Evolutionary conservation across 2,797 vertebrate species (phyloP).

Genomic region (Nyctalus aviator): DNA sequence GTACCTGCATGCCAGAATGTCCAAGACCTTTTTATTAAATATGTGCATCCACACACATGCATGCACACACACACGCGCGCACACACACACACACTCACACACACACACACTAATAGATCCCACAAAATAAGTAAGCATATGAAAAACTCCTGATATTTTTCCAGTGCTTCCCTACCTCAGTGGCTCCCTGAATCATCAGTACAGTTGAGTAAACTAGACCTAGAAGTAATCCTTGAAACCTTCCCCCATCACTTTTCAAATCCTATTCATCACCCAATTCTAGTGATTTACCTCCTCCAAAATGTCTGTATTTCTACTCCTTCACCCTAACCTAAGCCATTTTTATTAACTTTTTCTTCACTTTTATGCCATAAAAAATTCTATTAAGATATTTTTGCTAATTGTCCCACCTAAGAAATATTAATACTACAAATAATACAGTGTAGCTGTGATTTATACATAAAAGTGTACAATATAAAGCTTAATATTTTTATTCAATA

Average conservation of each 20-base stretch:
- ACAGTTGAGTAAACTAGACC: background rate
- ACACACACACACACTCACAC: background rate
- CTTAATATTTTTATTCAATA: background rate
- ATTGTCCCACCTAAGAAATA: background rate
- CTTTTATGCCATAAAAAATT: background rate
- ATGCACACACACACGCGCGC: too few relatives aligned
- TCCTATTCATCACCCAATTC: background rate
- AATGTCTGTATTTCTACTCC: conserved; percentile 6
- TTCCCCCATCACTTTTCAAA: background rate
- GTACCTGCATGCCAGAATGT: conserved; percentile 20
- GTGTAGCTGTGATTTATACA: background rate
- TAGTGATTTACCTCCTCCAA: background rate
- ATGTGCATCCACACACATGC: background rate
- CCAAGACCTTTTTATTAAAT: background rate
- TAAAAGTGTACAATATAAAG: background rate
- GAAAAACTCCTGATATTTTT: background rate
- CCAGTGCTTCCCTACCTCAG: background rate
- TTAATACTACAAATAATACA: background rate
- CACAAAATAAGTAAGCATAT: conserved; percentile 43
- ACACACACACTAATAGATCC: background rate
- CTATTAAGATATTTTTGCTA: background rate
- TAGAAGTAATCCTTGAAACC: background rate
- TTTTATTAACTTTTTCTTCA: background rate
- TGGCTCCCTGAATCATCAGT: background rate
- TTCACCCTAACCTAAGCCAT: background rate